A percentile compares a stretch with the other conserved stretches of the same genome.
phyloP scores from a whole-genome alignment of 2,888 invertebrate species.

The Phymatocera aterrima region DNA sequence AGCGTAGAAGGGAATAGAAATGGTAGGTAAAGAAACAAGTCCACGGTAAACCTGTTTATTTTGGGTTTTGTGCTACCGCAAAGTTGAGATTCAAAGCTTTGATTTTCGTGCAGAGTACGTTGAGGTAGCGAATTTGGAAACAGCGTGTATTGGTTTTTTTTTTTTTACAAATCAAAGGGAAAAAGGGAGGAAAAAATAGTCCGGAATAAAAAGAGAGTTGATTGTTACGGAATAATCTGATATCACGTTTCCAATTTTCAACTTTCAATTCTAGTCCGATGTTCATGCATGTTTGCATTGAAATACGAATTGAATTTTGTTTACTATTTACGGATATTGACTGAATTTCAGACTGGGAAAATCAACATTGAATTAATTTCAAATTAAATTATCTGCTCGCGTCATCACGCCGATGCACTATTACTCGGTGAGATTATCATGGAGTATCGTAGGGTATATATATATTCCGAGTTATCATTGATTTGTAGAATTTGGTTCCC shows the following conservation, averaged over 20 bases:
- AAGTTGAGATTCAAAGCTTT: background rate
- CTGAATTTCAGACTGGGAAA: background rate
- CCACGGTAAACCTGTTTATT: conserved; percentile 42
- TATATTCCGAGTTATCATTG: background rate
- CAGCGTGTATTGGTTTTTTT: background rate
- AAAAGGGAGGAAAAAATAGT: background rate
- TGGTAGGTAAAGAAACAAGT: background rate
- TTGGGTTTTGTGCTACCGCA: conserved; percentile 22
- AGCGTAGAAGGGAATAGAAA: conserved; percentile 25
- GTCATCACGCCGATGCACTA: background rate
- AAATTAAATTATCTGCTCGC: background rate
- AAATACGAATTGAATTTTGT: conserved; percentile 66
- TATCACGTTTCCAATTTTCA: conserved; percentile 62
- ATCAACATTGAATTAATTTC: conserved; percentile 17
- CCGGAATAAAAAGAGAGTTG: background rate
- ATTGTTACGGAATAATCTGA: conserved; percentile 19
- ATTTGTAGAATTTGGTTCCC: background rate
- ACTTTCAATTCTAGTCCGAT: conserved; percentile 54
- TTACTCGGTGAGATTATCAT: conserved; percentile 9
- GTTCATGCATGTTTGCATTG: conserved; percentile 59
- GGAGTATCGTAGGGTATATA: background rate
- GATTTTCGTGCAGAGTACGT: background rate
- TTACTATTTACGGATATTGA: conserved; percentile 59
- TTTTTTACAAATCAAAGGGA: background rate
- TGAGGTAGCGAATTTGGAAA: background rate